Evolutionary conservation across 2,113 vertebrate species (phyloP).

Genomic region (Dascyllus trimaculatus): DNA sequence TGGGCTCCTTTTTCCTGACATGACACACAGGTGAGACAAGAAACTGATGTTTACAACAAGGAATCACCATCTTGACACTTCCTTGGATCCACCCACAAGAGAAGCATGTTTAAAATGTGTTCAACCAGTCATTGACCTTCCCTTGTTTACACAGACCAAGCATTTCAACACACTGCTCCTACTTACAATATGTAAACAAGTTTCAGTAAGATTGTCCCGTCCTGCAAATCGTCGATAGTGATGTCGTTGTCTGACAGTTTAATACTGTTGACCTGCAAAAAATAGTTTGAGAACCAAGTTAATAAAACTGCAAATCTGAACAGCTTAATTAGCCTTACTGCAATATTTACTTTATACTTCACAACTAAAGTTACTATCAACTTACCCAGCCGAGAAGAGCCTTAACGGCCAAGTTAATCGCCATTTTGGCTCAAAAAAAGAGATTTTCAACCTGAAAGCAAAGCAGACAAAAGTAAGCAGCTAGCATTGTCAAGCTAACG

Average conservation of each 20-base stretch:
- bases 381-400: conserved; percentile 77
- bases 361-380: rapidly evolving
- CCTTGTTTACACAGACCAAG: conserved; percentile 6
- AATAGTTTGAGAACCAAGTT: neutral
- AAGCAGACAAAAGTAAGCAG: neutral
- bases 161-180: neutral
- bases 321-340: neutral
- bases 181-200: conserved; percentile 90
- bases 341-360: neutral
- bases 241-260: conserved; percentile 74
- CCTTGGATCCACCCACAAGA: neutral
- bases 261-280: conserved; percentile 88
- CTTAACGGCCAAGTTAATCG: conserved; percentile 55
- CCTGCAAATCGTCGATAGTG: conserved; percentile 82
- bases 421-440: conserved; percentile 55
- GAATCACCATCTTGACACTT: neutral
- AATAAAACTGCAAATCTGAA: neutral
- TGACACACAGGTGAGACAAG: neutral
- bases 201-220: conserved; percentile 85
- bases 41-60: neutral
- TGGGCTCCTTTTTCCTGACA: conserved; percentile 83
- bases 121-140: neutral
- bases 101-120: neutral
- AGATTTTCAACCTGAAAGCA: conserved; percentile 34
- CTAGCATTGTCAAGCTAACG: neutral